Evolutionary conservation across 2,797 vertebrate genomes (phyloP).

Genomic region (Silurus lanzhouensis): DNA sequence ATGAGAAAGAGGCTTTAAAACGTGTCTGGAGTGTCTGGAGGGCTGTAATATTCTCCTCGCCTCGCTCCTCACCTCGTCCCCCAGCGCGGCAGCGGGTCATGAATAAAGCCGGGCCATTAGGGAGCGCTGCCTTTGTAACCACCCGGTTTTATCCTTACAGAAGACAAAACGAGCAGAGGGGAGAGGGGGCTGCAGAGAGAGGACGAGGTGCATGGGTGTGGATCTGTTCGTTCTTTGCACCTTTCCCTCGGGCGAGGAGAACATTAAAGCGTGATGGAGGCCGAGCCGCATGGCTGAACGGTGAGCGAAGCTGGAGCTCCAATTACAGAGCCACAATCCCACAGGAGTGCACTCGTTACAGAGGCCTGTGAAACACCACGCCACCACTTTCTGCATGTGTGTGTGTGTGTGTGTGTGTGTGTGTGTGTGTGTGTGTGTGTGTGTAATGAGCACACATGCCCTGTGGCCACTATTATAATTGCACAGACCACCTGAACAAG

Average conservation of each 20-base stretch:
- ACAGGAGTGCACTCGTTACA: neutral
- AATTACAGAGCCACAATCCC: conserved; percentile 71
- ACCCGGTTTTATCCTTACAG: conserved; percentile 39
- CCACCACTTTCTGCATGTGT: no score
- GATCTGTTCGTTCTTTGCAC: conserved; percentile 47
- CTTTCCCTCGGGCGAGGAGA: conserved; percentile 13
- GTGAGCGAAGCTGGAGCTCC: conserved; percentile 67
- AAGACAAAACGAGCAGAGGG: conserved; percentile 52
- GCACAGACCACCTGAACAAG: conserved; percentile 37
- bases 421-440: conserved; percentile 19
- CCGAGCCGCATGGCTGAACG: conserved; percentile 66
- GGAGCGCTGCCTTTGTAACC: conserved; percentile 46
- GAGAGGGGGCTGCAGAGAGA: conserved; percentile 11
- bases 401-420: conserved; percentile 20
- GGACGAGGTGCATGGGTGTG: conserved; percentile 5
- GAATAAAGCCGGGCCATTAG: conserved; percentile 57
- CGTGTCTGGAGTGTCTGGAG: conserved; percentile 31
- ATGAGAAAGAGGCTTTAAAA: conserved; percentile 47
- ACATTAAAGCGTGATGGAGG: conserved; percentile 73
- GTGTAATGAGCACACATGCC: conserved; percentile 21
- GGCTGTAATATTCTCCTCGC: conserved; percentile 37
- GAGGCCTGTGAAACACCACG: neutral
- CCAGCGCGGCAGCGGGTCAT: conserved; percentile 28
- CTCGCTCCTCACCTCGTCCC: conserved; percentile 27
- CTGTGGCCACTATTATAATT: conserved; percentile 26